Evolutionary conservation across 2,113 vertebrate species (phyloP).

Genomic region (Falcunculus frontatus): DNA sequence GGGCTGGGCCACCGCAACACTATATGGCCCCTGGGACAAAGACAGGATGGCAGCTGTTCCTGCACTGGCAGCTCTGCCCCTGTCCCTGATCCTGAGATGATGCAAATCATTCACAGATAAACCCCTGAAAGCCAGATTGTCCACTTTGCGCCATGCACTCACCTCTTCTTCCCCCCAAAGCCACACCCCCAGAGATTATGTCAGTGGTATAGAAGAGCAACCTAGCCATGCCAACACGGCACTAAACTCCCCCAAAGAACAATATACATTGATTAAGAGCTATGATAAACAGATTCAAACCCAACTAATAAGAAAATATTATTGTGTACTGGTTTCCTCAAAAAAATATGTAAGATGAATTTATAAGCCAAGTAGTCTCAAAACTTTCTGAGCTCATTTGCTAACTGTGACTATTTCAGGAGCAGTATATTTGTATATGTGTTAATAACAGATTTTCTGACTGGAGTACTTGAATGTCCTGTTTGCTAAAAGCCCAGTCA

Average conservation of each 20-base stretch:
- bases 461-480: background rate
- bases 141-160: rapidly evolving
- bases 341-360: background rate
- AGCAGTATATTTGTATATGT: background rate
- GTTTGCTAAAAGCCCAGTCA: background rate
- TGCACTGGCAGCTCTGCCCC: background rate
- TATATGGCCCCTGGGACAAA: background rate
- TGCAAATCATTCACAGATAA: background rate
- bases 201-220: background rate
- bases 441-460: background rate
- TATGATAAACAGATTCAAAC: background rate
- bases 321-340: background rate
- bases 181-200: background rate
- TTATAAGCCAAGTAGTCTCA: background rate
- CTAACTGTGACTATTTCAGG: background rate
- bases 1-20: too few relatives aligned
- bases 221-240: rapidly evolving
- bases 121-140: background rate
- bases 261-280: background rate
- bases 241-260: background rate
- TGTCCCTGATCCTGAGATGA: background rate
- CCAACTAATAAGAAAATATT: background rate
- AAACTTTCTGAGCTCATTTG: background rate
- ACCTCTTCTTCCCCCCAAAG: background rate
- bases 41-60: background rate